Evolutionary conservation across 2,888 invertebrate species (phyloP).

Genomic region (Oscheius onirici): DNA sequence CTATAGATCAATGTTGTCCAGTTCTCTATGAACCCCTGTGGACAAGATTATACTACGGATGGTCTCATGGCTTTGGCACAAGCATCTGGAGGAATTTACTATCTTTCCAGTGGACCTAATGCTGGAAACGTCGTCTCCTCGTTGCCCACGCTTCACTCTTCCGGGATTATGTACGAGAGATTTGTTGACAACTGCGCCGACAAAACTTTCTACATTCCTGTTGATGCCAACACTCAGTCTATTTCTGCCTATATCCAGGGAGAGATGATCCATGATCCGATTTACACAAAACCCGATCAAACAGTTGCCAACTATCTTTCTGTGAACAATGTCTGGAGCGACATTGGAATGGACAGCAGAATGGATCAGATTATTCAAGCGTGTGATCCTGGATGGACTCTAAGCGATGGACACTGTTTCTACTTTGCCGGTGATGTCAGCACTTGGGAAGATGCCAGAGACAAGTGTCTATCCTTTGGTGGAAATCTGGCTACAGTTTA

Average conservation of each 20-base stretch:
- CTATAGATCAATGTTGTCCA: slow-evolving; percentile 53
- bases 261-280: slow-evolving; percentile 35
- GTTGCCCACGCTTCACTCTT: slow-evolving; percentile 51
- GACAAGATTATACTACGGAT: slow-evolving; percentile 42
- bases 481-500: slow-evolving; percentile 48
- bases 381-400: slow-evolving; percentile 49
- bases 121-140: slow-evolving; percentile 50
- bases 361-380: slow-evolving; percentile 46
- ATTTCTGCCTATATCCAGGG: slow-evolving; percentile 47
- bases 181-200: slow-evolving; percentile 43
- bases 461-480: slow-evolving; percentile 40
- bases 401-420: slow-evolving; percentile 43
- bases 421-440: slow-evolving; percentile 36
- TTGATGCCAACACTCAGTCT: slow-evolving; percentile 54
- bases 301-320: neutral
- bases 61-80: slow-evolving; percentile 42
- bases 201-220: slow-evolving; percentile 56
- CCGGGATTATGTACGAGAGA: slow-evolving; percentile 47
- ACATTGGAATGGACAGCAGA: slow-evolving; percentile 42
- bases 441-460: slow-evolving; percentile 49
- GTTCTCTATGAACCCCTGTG: slow-evolving; percentile 51
- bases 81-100: slow-evolving; percentile 48
- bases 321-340: slow-evolving; percentile 44
- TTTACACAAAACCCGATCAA: slow-evolving; percentile 39
- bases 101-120: slow-evolving; percentile 41